A percentile compares a stretch with the other conserved stretches of the same genome.
These are phyloP conservation scores for Rutpela maculata DNA, from an alignment of 2,888 invertebrate species.

Conservation along the genomic window DNA sequence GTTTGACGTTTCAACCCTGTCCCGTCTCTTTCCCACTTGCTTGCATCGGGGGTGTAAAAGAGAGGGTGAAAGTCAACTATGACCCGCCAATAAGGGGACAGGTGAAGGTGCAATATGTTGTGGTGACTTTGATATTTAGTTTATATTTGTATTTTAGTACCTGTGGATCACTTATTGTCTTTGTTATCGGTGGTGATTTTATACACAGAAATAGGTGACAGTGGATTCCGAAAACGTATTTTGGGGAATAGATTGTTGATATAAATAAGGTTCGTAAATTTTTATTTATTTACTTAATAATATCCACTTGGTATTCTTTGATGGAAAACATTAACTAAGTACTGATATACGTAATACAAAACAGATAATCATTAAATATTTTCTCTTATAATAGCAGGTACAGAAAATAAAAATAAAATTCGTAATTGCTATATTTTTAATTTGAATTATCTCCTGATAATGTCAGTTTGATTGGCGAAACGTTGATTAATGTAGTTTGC, in stretches of 20 bases:
- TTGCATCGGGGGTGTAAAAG: conserved; percentile 52
- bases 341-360: too few relatives aligned
- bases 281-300: conserved; percentile 21
- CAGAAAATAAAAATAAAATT: too few relatives aligned
- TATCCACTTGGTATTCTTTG: too few relatives aligned
- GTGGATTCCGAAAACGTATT: conserved; percentile 5
- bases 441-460: too few relatives aligned
- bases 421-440: too few relatives aligned
- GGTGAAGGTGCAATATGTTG: conserved; percentile 69
- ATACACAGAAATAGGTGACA: neutral
- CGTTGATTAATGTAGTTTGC: too few relatives aligned
- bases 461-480: too few relatives aligned
- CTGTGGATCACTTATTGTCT: conserved; percentile 54
- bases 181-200: conserved; percentile 29
- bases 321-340: too few relatives aligned
- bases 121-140: conserved; percentile 65
- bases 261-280: neutral
- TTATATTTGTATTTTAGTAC: conserved; percentile 60
- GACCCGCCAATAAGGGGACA: conserved; percentile 68
- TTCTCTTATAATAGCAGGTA: too few relatives aligned
- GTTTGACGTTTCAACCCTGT: conserved; percentile 61
- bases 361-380: too few relatives aligned
- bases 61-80: conserved; percentile 57
- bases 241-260: neutral
- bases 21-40: conserved; percentile 47